phyloP scores from a whole-genome alignment of 1,140 invertebrate genomes.

The Macrocentrus cingulum region DNA sequence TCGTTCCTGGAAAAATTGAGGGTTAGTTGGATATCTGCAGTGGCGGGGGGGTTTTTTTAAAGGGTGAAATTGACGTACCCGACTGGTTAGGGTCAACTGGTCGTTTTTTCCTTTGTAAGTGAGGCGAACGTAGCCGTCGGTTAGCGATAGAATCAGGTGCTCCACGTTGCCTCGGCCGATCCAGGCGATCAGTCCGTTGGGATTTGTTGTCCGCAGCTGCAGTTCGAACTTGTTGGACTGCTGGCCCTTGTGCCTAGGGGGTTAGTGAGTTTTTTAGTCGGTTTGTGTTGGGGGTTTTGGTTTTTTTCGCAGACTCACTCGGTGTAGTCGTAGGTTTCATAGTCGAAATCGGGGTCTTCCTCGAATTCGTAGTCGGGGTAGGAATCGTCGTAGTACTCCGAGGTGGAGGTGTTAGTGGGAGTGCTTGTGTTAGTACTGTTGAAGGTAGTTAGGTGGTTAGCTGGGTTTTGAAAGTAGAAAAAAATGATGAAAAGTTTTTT shows the following conservation, averaged over 20 bases:
- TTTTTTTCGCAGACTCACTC: constrained; percentile 50
- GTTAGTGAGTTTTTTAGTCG: too few relatives aligned
- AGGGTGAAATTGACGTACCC: constrained; percentile 49
- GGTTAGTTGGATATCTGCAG: background rate
- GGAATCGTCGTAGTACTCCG: constrained; percentile 51
- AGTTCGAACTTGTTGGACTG: constrained; percentile 67
- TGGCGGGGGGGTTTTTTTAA: background rate
- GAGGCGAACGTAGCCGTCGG: constrained; percentile 64
- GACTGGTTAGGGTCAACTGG: constrained; percentile 58
- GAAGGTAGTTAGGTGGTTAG: constrained; percentile 44
- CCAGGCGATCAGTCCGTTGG: constrained; percentile 67
- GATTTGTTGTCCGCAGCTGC: constrained; percentile 62
- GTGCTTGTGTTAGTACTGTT: constrained; percentile 53
- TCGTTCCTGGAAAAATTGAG: constrained; percentile 56
- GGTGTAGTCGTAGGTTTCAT: constrained; percentile 54
- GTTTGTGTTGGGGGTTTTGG: too few relatives aligned
- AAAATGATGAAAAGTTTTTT: constrained; percentile 9
- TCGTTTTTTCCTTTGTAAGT: constrained; percentile 54
- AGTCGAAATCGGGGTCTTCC: constrained; percentile 53
- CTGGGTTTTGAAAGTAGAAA: constrained; percentile 3
- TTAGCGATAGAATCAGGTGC: constrained; percentile 50
- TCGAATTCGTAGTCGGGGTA: constrained; percentile 56
- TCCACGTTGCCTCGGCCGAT: constrained; percentile 61
- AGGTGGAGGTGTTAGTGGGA: constrained; percentile 50
- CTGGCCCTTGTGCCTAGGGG: constrained; percentile 61